Percentiles rank a stretch among this genome's conserved stretches.
Evolutionary conservation across 2,113 vertebrate genomes (phyloP).

Genomic region (Micronycteris hirsuta): DNA sequence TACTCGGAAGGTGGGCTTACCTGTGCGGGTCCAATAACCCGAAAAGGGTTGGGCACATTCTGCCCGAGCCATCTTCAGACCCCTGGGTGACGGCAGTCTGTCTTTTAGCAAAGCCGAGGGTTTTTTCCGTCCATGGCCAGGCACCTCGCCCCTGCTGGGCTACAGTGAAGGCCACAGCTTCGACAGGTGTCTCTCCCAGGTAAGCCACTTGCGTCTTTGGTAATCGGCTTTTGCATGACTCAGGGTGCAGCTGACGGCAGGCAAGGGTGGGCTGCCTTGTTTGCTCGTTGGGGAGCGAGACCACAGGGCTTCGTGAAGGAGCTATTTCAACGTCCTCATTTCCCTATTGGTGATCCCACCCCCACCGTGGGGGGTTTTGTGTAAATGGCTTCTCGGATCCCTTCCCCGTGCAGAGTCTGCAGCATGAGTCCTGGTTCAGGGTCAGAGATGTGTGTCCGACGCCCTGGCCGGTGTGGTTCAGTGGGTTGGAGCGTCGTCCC

Average conservation of each 20-base stretch:
- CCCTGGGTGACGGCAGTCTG: neutral
- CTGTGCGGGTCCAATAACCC: rapidly evolving
- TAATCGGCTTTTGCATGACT: rapidly evolving
- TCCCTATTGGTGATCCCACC: neutral
- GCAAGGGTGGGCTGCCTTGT: rapidly evolving
- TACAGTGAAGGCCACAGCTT: rapidly evolving
- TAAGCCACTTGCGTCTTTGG: rapidly evolving
- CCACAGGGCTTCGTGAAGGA: neutral
- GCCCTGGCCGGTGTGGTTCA: too few relatives aligned
- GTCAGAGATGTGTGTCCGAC: neutral
- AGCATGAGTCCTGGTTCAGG: neutral
- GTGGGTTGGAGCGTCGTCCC: too few relatives aligned
- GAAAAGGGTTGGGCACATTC: rapidly evolving
- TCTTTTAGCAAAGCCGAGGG: neutral
- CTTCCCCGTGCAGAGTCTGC: neutral
- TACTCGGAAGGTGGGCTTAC: neutral
- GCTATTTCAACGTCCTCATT: neutral
- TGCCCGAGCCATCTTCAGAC: neutral
- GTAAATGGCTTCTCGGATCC: neutral
- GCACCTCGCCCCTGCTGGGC: rapidly evolving
- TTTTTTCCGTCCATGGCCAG: too few relatives aligned
- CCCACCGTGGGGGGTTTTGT: too few relatives aligned
- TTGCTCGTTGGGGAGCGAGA: rapidly evolving
- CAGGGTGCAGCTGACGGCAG: rapidly evolving
- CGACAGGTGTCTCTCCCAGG: rapidly evolving